Evolutionary conservation across 2,113 vertebrate species (phyloP), one percentile per base, ranked within the genome.

Genomic region (Kobus ellipsiprymnus): DNA sequence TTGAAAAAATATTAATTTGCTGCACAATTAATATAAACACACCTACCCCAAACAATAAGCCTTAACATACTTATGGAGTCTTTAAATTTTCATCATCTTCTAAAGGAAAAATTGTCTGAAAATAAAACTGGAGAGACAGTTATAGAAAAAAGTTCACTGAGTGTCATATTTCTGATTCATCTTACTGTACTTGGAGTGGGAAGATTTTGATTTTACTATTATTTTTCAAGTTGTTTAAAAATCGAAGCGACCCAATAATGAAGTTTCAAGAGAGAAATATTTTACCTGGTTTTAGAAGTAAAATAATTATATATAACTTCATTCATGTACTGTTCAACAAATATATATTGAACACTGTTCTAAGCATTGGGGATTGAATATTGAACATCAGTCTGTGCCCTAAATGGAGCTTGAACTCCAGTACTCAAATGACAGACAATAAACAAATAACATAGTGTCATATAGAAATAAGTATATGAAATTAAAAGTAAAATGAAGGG

Each of bases 221-320:
- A 62, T 23, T 50, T 94, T 85, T 91, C 40, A 95, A 93, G 67
- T 62, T 97, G 46, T 90, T 57, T 96, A 87, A 25, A 87, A 87
- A 81, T 81, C 6, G 13, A 92, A 87, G 46, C 1, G 81, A 27
- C 17, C 19, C 54, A 82, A 21, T 74, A 81, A 83, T 74, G 7
- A 62, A 67, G 29, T 52, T 91, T 93, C n/a, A 87, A 96, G 54
- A 93, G 19, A 80, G 50, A 95, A 90, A 25, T 25, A 52, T 77
- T 83, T 92, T 86, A 33, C 23, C 23, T 95, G 21, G 10, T 91
- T 91, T 85, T 60, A 83, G 50, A 83, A 67, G 97, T n/a, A 59
- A 97, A 67, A 95, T 82, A 85, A 77, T 60, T 88, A 57, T 12
- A 57, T 11, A 81, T 74, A 55, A 40, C n/a, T 77, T 82, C 6